phyloP scores from a whole-genome alignment of 2,113 vertebrate genomes.

The Spea bombifrons region DNA sequence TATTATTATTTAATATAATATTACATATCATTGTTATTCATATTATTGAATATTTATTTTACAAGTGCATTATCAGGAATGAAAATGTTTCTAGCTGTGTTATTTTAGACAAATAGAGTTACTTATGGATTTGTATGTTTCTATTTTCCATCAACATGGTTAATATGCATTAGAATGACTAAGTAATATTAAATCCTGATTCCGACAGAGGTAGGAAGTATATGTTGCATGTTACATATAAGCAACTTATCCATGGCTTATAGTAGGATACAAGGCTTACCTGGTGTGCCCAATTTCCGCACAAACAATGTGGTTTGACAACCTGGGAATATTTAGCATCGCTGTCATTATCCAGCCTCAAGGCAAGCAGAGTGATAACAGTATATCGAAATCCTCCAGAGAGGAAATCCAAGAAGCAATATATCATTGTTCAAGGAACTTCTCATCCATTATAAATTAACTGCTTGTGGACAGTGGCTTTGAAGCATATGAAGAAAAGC shows the following conservation, averaged over 20 bases:
- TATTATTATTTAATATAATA: too few relatives aligned
- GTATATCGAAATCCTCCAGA: constrained; percentile 27
- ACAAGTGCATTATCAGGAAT: too few relatives aligned
- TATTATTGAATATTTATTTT: too few relatives aligned
- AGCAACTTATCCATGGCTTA: not conserved
- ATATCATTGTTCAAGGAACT: constrained; percentile 40
- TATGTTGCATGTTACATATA: not conserved
- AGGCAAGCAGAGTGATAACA: constrained; percentile 39
- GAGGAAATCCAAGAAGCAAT: constrained; percentile 37
- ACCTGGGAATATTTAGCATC: constrained; percentile 41
- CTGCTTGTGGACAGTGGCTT: constrained; percentile 32
- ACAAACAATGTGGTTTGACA: constrained; percentile 21
- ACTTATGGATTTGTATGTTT: not conserved
- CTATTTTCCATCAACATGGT: not conserved
- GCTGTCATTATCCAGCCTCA: constrained; percentile 39
- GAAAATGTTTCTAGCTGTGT: too few relatives aligned
- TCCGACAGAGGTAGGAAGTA: not conserved
- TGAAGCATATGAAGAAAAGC: constrained; percentile 13
- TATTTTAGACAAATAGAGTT: too few relatives aligned
- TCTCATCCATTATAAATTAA: constrained; percentile 42
- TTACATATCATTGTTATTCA: too few relatives aligned
- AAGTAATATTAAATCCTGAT: not conserved
- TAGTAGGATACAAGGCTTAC: not conserved
- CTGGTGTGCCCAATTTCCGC: not conserved
- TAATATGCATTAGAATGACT: not conserved